Evolutionary conservation across 1,140 invertebrate genomes (phyloP), one percentile per base, ranked within the genome.

Genomic region (Coboldia fuscipes): DNA sequence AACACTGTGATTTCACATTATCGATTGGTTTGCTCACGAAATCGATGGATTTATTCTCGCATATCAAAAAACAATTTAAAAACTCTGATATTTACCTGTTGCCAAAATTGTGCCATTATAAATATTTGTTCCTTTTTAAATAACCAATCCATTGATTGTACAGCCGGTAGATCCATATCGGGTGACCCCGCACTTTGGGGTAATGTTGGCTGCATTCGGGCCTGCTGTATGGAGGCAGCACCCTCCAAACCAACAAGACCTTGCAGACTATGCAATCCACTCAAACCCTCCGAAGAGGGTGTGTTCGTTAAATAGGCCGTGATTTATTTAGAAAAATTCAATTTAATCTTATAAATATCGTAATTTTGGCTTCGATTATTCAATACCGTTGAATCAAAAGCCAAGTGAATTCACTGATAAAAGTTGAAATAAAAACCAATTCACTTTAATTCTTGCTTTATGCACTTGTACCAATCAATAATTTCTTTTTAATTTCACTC

Each of bases 91-190:
- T 65, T 68, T 66, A 84, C 80, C 78, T 86, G 82, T 79, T 86
- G 81, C 81, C 81, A 88, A 65, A 86, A 86, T 59, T 86, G 81
- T 51, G 78, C 81, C 56, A 88, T 70, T 51, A 85, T 66, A 66
- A 83, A 84, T 62, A 85, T 83, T 62, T 78, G 68, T 66, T 86
- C 81, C 63, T 85, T 88, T 68, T 85, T 86, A 68, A 85, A 83
- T 58, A 88, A 71, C 81, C 81, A 85, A 67, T 88, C 82, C 80
- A 85, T 83, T 56, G 79, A 81, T 65, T 83, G 79, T 69, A 83
- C 78, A 60, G 77, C 70, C 47, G 70, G 68, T 59, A 71, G 68
- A 66, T 77, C 74, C 72, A 77, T 76, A 62, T 70, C 75, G 58
- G 66, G 65, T 52, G 66, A 66, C 58, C 69, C 71, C 48, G 61